Conservation (phyloP, 2,113 vertebrate genomes). For the Serranochromis macrocephalus region DNA sequence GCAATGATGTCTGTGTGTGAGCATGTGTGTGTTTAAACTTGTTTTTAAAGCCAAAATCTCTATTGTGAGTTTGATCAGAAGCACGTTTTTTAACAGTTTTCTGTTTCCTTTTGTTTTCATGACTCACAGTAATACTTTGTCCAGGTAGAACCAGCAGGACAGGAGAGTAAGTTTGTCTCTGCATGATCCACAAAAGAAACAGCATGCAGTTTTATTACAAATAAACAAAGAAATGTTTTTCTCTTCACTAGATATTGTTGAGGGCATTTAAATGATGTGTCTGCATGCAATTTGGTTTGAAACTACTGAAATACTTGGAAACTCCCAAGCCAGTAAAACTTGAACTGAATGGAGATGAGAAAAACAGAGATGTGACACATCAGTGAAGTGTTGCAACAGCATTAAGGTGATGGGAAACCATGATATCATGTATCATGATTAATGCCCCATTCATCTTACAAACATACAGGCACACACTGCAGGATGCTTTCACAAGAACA, state of each 20-base stretch:
- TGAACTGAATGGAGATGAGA: background rate
- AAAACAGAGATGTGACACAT: slow-evolving; percentile 4
- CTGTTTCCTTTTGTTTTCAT: slow-evolving; percentile 37
- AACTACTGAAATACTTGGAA: background rate
- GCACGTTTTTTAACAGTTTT: background rate
- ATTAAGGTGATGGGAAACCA: slow-evolving; percentile 17
- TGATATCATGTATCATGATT: slow-evolving; percentile 42
- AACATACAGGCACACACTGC: slow-evolving; percentile 27
- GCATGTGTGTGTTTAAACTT: background rate
- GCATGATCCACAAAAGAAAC: background rate
- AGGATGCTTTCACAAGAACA: slow-evolving; percentile 11
- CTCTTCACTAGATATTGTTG: background rate
- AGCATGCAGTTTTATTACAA: background rate
- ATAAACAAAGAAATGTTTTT: background rate
- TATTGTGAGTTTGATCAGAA: slow-evolving; percentile 27
- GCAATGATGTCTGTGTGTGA: background rate
- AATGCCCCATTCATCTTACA: slow-evolving; percentile 32
- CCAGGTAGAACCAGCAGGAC: background rate
- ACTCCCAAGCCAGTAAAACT: background rate
- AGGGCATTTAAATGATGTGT: background rate
- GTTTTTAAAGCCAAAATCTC: slow-evolving; percentile 12
- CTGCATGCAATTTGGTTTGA: background rate
- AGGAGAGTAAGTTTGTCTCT: background rate
- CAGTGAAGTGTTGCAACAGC: slow-evolving; percentile 21
- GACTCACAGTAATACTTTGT: slow-evolving; percentile 15